phyloP scores from a whole-genome alignment of 2,797 vertebrate species.

The Eidolon dupreanum region DNA sequence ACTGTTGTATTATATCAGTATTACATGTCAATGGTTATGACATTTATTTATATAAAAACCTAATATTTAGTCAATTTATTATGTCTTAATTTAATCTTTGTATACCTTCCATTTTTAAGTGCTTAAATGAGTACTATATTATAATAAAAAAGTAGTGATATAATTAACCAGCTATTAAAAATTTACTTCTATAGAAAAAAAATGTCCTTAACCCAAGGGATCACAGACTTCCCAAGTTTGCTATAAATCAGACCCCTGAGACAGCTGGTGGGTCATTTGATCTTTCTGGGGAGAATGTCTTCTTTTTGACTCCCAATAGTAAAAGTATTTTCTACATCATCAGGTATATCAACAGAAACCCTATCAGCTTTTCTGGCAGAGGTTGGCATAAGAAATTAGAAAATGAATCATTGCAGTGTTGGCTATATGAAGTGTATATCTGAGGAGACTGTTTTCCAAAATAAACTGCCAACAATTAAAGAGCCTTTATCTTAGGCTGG shows the following conservation, averaged over 20 bases:
- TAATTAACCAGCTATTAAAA: no score
- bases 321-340: conserved; percentile 39
- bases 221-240: not conserved
- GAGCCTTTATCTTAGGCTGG: not conserved
- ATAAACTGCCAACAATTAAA: not conserved
- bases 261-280: not conserved
- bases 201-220: conserved; percentile 45
- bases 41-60: not conserved
- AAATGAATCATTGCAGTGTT: conserved; percentile 37
- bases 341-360: conserved; percentile 12
- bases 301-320: not conserved
- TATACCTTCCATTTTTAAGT: no score
- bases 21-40: not conserved
- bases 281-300: not conserved
- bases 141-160: no score
- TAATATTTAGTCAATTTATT: not conserved
- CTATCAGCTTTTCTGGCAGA: conserved; percentile 56
- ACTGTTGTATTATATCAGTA: not conserved
- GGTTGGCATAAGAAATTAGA: conserved; percentile 26
- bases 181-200: no score
- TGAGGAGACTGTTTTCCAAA: not conserved
- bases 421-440: not conserved
- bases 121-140: no score
- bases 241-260: not conserved
- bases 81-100: no score